Evolutionary conservation across 2,797 vertebrate species (phyloP).

Genomic region (Artibeus jamaicensis): DNA sequence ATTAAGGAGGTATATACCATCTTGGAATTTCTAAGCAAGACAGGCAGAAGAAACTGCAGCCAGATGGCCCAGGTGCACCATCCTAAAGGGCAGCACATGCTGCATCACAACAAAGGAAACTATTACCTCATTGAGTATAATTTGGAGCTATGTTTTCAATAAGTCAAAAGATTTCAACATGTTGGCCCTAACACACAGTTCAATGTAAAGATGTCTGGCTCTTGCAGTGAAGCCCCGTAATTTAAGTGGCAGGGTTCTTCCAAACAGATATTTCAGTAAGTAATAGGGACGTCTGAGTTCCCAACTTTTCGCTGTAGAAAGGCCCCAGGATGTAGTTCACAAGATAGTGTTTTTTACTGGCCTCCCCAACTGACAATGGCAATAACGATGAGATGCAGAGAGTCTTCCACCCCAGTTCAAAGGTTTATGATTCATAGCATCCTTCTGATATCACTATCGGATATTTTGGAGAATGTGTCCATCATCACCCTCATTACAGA

Average conservation of each 20-base stretch:
- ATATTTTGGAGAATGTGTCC: background rate
- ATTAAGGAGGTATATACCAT: slow-evolving; percentile 48
- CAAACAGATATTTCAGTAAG: slow-evolving; percentile 43
- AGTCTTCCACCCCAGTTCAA: background rate
- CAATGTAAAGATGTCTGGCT: background rate
- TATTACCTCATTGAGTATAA: slow-evolving; percentile 40
- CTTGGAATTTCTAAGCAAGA: slow-evolving; percentile 17
- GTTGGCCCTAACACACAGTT: background rate
- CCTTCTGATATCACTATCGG: background rate
- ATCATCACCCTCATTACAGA: background rate
- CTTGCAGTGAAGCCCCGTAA: slow-evolving; percentile 34
- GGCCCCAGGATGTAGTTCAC: background rate
- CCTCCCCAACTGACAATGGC: background rate
- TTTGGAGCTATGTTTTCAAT: background rate
- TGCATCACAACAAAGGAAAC: background rate
- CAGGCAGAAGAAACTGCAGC: slow-evolving; percentile 4
- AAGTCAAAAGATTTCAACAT: slow-evolving; percentile 5
- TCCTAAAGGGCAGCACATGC: background rate
- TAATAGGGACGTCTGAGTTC: slow-evolving; percentile 17
- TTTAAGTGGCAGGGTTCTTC: slow-evolving; percentile 4
- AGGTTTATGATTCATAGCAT: background rate
- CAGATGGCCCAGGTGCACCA: background rate
- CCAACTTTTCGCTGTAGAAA: background rate
- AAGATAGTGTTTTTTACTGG: background rate
- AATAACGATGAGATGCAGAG: background rate